phyloP scores from a whole-genome alignment of 1,140 invertebrate species.

The Neelides sp. region DNA sequence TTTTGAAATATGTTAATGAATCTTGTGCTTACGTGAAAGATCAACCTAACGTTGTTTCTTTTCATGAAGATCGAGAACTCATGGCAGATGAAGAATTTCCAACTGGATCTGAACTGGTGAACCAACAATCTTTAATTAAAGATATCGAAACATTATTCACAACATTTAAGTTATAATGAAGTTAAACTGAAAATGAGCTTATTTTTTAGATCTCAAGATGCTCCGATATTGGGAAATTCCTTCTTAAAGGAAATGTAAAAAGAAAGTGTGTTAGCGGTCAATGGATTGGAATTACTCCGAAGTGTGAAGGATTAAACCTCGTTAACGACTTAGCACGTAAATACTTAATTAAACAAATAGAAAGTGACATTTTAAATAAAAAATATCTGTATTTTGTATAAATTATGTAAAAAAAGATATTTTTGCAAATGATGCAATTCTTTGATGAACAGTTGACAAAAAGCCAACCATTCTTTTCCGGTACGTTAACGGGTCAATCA shows the following conservation, averaged over 20 bases:
- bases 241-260: constrained; percentile 45
- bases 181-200: no score
- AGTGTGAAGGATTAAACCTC: constrained; percentile 67
- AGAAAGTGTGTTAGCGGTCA: constrained; percentile 57
- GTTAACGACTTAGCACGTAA: constrained; percentile 69
- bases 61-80: constrained; percentile 61
- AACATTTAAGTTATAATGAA: no score
- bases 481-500: constrained; percentile 64
- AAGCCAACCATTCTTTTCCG: constrained; percentile 70
- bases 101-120: constrained; percentile 54
- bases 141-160: no score
- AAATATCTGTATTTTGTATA: neutral
- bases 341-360: constrained; percentile 32
- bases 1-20: constrained; percentile 44
- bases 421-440: neutral
- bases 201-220: constrained; percentile 49
- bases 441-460: constrained; percentile 54
- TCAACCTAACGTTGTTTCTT: constrained; percentile 63
- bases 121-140: no score
- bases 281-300: constrained; percentile 63
- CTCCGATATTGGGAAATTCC: constrained; percentile 62
- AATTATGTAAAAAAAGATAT: neutral
- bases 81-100: constrained; percentile 61
- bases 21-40: constrained; percentile 61
- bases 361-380: neutral